phyloP scores from a whole-genome alignment of 2,797 vertebrate genomes.

The Xenentodon cancila region DNA sequence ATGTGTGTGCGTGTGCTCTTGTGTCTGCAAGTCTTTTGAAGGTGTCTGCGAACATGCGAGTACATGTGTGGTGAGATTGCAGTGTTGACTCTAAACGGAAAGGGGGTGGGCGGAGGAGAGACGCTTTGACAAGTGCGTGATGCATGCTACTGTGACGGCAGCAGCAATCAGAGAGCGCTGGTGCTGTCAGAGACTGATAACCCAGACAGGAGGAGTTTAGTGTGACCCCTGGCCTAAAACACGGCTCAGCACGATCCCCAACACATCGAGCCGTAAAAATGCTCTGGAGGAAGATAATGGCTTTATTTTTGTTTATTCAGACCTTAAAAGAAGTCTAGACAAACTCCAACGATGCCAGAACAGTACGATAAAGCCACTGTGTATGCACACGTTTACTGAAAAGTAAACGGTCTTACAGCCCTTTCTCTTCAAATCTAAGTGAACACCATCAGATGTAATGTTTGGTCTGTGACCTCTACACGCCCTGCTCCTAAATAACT shows the following conservation, averaged over 20 bases:
- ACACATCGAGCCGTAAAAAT: conserved; percentile 18
- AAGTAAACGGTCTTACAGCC: conserved; percentile 5
- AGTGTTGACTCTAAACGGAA: conserved; percentile 70
- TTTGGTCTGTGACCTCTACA: conserved; percentile 5
- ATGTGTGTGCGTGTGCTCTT: conserved; percentile 34
- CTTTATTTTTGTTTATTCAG: conserved; percentile 20
- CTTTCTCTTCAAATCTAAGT: conserved; percentile 4
- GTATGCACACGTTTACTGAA: no score
- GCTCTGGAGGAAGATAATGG: conserved; percentile 8
- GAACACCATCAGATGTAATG: neutral
- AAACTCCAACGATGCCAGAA: neutral
- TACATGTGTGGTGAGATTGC: conserved; percentile 66
- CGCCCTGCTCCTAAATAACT: conserved; percentile 4
- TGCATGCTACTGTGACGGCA: conserved; percentile 75
- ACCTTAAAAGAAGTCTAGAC: neutral
- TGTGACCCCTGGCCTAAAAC: conserved; percentile 43
- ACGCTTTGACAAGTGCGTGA: conserved; percentile 78
- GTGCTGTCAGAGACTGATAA: conserved; percentile 68
- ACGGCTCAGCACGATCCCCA: conserved; percentile 25
- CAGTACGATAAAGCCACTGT: conserved; percentile 6
- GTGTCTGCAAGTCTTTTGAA: conserved; percentile 44
- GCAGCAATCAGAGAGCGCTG: conserved; percentile 66
- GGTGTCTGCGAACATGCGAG: conserved; percentile 54
- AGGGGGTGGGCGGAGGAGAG: conserved; percentile 71
- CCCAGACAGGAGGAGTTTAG: conserved; percentile 60